Conservation (phyloP, 2,888 invertebrate genomes). For the Meta bourneti region DNA sequence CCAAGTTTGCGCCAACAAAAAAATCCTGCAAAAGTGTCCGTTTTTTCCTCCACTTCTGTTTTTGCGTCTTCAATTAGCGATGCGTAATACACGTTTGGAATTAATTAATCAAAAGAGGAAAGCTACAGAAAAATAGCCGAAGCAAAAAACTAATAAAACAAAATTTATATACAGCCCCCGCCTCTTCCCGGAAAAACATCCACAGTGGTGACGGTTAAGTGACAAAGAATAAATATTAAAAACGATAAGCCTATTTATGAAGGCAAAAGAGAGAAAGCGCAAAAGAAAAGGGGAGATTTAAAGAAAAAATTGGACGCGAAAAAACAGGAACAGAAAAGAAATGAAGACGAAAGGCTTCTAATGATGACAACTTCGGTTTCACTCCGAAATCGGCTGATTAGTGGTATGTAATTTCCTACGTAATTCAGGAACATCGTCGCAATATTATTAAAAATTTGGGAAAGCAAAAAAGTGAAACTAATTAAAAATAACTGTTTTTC, state of each 20-base stretch:
- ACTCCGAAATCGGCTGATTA: slow-evolving; percentile 25
- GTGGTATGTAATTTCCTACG: slow-evolving; percentile 40
- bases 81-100: background rate
- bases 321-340: background rate
- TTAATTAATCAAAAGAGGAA: background rate
- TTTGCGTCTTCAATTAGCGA: background rate
- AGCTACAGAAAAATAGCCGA: background rate
- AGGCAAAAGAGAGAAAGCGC: background rate
- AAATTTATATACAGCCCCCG: background rate
- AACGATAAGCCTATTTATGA: background rate
- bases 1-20: background rate
- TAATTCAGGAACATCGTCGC: slow-evolving; percentile 9
- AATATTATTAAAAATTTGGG: slow-evolving; percentile 33
- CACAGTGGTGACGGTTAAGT: background rate
- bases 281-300: background rate
- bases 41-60: background rate
- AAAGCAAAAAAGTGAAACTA: slow-evolving; percentile 41
- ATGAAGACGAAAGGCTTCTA: background rate
- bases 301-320: background rate
- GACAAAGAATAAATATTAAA: slow-evolving; percentile 1
- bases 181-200: background rate
- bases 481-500: slow-evolving; percentile 58
- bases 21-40: background rate
- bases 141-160: background rate
- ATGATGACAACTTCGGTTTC: slow-evolving; percentile 32